Conservation (phyloP, 2,113 vertebrate species). For the Aythya baeri region DNA sequence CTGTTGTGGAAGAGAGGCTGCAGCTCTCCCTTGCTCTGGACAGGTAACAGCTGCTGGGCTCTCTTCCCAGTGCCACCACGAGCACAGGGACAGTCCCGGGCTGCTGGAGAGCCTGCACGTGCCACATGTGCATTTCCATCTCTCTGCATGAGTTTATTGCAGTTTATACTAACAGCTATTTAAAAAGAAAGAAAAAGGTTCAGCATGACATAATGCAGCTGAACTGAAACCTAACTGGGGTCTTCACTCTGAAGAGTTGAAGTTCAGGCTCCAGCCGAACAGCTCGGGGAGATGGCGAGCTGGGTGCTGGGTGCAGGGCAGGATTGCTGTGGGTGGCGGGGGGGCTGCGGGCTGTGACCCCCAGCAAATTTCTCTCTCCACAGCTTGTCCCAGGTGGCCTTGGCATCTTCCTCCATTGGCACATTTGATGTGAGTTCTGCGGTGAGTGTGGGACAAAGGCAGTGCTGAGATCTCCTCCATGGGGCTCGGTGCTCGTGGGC, state of each 20-base stretch:
- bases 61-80: background rate
- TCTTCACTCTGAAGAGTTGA: background rate
- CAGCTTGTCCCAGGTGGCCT: background rate
- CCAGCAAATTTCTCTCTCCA: background rate
- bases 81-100: background rate
- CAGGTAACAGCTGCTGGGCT: background rate
- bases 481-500: background rate
- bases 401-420: slow-evolving; percentile 1
- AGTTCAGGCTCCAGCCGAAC: background rate
- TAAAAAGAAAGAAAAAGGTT: background rate
- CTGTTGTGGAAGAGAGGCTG: slow-evolving; percentile 13
- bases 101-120: background rate
- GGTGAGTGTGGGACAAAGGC: background rate
- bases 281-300: no score
- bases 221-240: background rate
- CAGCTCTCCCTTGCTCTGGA: background rate
- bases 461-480: background rate
- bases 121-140: background rate
- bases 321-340: no score
- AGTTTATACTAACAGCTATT: background rate
- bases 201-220: background rate
- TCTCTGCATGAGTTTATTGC: background rate
- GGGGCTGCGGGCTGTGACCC: background rate
- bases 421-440: background rate
- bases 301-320: no score